Evolutionary conservation across 2,888 invertebrate species (phyloP).

Genomic region (Himalopsyche anomala): DNA sequence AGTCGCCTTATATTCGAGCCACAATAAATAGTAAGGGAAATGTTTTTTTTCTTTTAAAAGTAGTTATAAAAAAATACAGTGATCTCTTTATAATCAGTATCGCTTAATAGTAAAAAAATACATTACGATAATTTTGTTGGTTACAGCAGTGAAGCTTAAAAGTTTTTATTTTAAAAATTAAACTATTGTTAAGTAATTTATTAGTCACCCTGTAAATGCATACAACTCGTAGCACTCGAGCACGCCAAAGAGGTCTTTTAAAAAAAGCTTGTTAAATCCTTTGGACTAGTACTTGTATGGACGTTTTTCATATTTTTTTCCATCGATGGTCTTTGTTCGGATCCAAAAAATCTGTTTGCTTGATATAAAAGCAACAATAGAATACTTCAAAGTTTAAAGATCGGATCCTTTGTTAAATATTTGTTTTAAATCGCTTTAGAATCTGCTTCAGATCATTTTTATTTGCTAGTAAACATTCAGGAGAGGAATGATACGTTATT

Average conservation of each 20-base stretch:
- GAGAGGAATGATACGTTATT: not conserved
- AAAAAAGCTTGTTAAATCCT: slow-evolving; percentile 41
- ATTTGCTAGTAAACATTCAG: not conserved
- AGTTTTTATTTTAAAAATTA: too few relatives aligned
- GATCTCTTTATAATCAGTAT: too few relatives aligned
- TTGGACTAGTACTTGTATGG: slow-evolving; percentile 26
- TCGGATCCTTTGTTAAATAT: slow-evolving; percentile 11
- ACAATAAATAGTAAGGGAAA: too few relatives aligned
- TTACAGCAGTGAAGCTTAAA: too few relatives aligned
- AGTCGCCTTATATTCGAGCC: too few relatives aligned
- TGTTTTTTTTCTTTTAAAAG: too few relatives aligned
- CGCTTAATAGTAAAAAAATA: too few relatives aligned
- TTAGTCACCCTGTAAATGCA: not conserved
- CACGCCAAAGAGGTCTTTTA: slow-evolving; percentile 27
- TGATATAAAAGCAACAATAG: slow-evolving; percentile 27
- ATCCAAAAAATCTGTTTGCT: slow-evolving; percentile 45
- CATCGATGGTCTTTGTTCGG: slow-evolving; percentile 39
- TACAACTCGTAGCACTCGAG: not conserved
- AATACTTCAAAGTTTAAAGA: slow-evolving; percentile 42
- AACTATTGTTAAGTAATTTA: too few relatives aligned
- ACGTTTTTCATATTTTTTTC: slow-evolving; percentile 41
- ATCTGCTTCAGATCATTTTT: not conserved
- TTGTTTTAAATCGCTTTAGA: slow-evolving; percentile 19
- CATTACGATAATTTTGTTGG: too few relatives aligned
- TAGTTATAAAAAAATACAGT: too few relatives aligned